Conservation (phyloP, 53 echinoderm and acorn worm species). For the Patiria pectinifera region DNA sequence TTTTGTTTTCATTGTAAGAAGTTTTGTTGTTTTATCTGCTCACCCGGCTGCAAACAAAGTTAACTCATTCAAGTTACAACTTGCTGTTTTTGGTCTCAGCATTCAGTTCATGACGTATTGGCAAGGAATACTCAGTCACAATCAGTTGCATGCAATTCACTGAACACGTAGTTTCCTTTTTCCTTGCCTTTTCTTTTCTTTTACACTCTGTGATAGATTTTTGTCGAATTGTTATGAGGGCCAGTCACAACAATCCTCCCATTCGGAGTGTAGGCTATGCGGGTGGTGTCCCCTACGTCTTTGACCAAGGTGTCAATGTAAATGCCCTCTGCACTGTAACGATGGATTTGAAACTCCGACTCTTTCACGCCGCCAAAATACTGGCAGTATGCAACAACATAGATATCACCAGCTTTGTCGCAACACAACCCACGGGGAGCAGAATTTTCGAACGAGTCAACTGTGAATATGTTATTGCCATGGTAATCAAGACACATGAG, state of each 20-base stretch:
- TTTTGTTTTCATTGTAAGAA: no score
- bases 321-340: constrained; percentile 18
- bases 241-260: not conserved
- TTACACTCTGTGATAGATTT: not conserved
- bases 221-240: not conserved
- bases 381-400: not conserved
- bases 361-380: no score
- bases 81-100: no score
- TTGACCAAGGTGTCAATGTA: constrained; percentile 17
- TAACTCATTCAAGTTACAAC: no score
- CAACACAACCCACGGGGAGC: constrained; percentile 11
- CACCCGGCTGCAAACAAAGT: no score
- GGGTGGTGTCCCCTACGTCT: no score
- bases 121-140: no score
- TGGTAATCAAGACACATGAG: not conserved
- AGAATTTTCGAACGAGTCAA: not conserved
- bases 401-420: constrained; percentile 41
- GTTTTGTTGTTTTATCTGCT: no score
- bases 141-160: no score
- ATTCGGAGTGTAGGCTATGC: not conserved
- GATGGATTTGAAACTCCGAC: not conserved
- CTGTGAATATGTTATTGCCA: not conserved
- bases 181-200: not conserved
- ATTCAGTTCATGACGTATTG: no score
- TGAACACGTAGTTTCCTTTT: no score